phyloP scores from a whole-genome alignment of 2,113 vertebrate species.

The Grammomys dolichurus region DNA sequence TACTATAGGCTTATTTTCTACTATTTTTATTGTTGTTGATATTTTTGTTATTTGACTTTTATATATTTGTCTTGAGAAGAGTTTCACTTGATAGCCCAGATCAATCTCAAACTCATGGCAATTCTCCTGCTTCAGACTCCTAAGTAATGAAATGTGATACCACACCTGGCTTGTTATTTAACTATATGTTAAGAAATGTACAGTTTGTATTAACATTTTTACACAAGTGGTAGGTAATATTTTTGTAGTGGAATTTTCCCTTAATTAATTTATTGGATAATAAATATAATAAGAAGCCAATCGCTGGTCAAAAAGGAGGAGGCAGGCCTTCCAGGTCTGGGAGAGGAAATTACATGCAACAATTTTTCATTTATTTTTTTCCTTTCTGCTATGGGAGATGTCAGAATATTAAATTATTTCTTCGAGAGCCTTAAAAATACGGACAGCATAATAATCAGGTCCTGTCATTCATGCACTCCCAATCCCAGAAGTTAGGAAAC shows the following conservation, averaged over 20 bases:
- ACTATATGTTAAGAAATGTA: background rate
- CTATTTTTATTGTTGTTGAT: background rate
- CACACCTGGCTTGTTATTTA: background rate
- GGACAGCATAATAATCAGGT: background rate
- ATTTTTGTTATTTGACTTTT: background rate
- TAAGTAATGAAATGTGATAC: background rate
- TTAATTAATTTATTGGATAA: too few species aligned
- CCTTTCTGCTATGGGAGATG: background rate
- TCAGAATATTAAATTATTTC: background rate
- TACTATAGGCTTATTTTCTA: background rate
- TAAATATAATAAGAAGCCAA: too few species aligned
- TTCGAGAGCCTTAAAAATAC: background rate
- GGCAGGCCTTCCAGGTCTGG: too few species aligned
- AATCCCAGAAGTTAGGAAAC: background rate
- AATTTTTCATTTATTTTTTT: background rate
- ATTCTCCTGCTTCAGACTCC: background rate
- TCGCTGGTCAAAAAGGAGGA: too few species aligned
- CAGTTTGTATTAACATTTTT: constrained; percentile 27
- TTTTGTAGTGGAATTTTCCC: background rate
- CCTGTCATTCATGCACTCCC: background rate
- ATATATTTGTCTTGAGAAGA: background rate
- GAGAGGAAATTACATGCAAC: too few species aligned
- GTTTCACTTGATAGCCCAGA: background rate
- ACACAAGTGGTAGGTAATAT: background rate
- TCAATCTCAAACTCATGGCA: too few species aligned